Base-by-base conservation (phyloP, 2,113 vertebrate genomes). In the Lutjanus erythropterus region DNA sequence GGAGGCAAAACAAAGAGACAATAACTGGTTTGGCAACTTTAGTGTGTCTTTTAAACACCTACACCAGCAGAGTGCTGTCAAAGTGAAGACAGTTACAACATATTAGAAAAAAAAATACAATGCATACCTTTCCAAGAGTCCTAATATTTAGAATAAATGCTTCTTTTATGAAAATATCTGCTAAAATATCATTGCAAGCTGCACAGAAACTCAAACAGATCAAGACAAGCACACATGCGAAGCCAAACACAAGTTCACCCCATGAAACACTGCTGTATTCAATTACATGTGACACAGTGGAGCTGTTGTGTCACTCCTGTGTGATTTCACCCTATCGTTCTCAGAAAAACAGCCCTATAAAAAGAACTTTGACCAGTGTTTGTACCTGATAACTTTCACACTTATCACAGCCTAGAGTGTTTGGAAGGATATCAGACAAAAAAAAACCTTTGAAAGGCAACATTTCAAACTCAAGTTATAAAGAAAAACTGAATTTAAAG, bases 21-120 rank as follows among this genome's bases (percentile, higher is more conserved):
- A 15, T 44, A 77, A 85, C 79, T n/a, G 47, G 84, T 81, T 71
- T 37, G 37, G 21, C 23, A 39, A n/a, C 74, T 73, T 55, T n/a
- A 5, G 2, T 23, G n/a, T 14, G 3, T 71, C 12, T 55, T 44
- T 52, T 7, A 19, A 1, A 15, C 8, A 56, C 15, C 5, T 1
- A 14, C 0, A 37, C 15, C 3, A 21, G 29, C 33, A 41, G 25
- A 37, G 19, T 56, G 3, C 21, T 27, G 3, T 23, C 11, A 21
- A 18, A 21, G 42, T 35, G 1, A 65, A n/a, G 3, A 29, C 16
- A 61, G 8, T 19, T 47, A 15, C 6, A 0, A 64, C 42, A 66
- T 25, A 39, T 18, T 9, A 19, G 0, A 23, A 18, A 14, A 15
- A 35, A 11, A 29, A 9, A n/a, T 1, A n/a, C 1, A 60, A 19